These are phyloP conservation scores for Lepidurus arcticus DNA, from an alignment of 1,140 invertebrate genomes.

Conservation along the genomic window DNA sequence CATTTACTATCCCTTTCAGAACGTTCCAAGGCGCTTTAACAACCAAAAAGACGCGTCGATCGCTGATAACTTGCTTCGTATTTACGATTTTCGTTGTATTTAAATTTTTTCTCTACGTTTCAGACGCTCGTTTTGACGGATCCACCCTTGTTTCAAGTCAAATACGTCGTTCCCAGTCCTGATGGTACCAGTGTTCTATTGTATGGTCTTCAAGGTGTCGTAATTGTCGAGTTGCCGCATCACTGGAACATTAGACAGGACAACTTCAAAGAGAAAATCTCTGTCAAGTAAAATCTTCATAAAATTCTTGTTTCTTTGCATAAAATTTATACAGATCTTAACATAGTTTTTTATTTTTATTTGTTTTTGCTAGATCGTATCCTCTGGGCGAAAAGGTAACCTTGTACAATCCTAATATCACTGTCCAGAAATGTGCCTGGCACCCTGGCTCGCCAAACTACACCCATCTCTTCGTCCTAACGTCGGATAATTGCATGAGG, in stretches of 20 bases:
- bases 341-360: background rate
- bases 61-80: background rate
- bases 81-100: background rate
- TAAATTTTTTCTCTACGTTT: background rate
- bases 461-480: constrained; percentile 67
- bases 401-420: constrained; percentile 26
- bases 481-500: constrained; percentile 76
- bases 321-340: background rate
- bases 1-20: background rate
- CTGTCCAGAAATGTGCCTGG: constrained; percentile 60
- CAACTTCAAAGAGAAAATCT: constrained; percentile 23
- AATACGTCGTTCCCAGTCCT: constrained; percentile 17
- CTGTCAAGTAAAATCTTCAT: constrained; percentile 25
- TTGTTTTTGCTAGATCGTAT: constrained; percentile 20
- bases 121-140: constrained; percentile 25
- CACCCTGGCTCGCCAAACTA: constrained; percentile 72
- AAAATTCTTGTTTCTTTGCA: background rate
- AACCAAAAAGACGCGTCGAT: background rate
- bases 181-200: constrained; percentile 25
- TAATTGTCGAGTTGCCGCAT: constrained; percentile 30
- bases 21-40: background rate
- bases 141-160: constrained; percentile 25
- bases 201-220: constrained; percentile 29
- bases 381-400: constrained; percentile 16
- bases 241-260: constrained; percentile 12